phyloP scores from a whole-genome alignment of 2,888 invertebrate genomes.

The Epistrophe eligans region DNA sequence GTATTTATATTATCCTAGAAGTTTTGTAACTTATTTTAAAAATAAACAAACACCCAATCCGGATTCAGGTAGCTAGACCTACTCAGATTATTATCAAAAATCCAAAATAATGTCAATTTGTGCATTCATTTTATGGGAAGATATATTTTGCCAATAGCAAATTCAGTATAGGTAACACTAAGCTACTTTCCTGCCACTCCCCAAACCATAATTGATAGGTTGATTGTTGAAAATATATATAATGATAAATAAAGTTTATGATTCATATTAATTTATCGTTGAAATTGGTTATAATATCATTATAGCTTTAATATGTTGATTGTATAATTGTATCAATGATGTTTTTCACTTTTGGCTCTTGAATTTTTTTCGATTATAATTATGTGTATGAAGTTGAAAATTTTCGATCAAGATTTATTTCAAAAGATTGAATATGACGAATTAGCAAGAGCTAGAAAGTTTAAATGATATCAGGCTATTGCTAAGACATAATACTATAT shows the following conservation, averaged over 20 bases:
- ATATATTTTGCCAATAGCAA: constrained; percentile 40
- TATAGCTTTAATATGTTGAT: background rate
- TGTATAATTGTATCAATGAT: background rate
- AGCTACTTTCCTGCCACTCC: constrained; percentile 54
- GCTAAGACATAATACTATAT: too few relatives aligned
- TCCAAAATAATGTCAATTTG: background rate
- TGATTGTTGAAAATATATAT: constrained; percentile 37
- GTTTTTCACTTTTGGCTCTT: too few relatives aligned
- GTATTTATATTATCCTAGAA: constrained; percentile 15
- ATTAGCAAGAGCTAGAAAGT: too few relatives aligned
- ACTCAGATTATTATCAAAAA: background rate
- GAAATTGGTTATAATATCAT: constrained; percentile 14
- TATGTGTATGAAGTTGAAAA: too few relatives aligned
- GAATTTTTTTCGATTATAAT: too few relatives aligned
- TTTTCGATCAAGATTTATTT: too few relatives aligned
- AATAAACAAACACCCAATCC: constrained; percentile 6
- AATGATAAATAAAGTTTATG: constrained; percentile 48
- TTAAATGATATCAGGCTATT: too few relatives aligned
- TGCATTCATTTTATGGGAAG: background rate
- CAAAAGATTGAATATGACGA: too few relatives aligned
- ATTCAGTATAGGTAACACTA: constrained; percentile 6
- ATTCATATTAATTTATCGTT: constrained; percentile 45
- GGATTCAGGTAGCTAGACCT: background rate
- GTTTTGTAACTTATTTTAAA: background rate
- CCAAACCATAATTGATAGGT: constrained; percentile 56